phyloP scores from a whole-genome alignment of 37 sponge, comb jelly and placozoan genomes.

The Tethya wilhelma region DNA sequence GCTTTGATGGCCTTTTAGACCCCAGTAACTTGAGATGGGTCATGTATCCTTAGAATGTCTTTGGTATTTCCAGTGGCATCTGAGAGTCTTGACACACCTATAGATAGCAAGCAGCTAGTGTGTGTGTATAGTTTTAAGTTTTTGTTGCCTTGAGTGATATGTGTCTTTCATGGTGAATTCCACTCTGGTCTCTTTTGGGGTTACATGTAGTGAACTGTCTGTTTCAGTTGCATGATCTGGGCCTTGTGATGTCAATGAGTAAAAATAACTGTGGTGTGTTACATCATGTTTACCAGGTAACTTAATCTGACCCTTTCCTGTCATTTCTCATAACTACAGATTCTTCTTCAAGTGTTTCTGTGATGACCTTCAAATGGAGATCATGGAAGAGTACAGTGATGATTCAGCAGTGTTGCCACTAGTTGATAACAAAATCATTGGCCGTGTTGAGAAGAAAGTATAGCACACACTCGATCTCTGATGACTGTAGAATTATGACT shows the following conservation, averaged over 20 bases:
- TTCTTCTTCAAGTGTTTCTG: constrained; percentile 60
- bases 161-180: neutral
- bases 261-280: neutral
- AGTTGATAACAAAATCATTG: constrained; percentile 34
- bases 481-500: too few relatives aligned
- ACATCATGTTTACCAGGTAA: neutral
- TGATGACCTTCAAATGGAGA: constrained; percentile 28
- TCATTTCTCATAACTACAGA: constrained; percentile 18
- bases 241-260: neutral
- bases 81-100: neutral
- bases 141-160: too few relatives aligned
- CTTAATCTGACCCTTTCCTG: neutral
- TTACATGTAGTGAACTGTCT: neutral
- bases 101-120: too few relatives aligned
- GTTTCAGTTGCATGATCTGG: too few relatives aligned
- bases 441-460: constrained; percentile 56
- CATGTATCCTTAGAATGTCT: neutral
- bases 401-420: constrained; percentile 31
- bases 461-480: too few relatives aligned
- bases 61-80: neutral
- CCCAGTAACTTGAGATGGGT: neutral
- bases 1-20: neutral
- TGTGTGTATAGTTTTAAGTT: too few relatives aligned
- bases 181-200: neutral
- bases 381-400: constrained; percentile 51